Base-by-base conservation (phyloP, 2,888 invertebrate species). In the Diarsia rubi region DNA sequence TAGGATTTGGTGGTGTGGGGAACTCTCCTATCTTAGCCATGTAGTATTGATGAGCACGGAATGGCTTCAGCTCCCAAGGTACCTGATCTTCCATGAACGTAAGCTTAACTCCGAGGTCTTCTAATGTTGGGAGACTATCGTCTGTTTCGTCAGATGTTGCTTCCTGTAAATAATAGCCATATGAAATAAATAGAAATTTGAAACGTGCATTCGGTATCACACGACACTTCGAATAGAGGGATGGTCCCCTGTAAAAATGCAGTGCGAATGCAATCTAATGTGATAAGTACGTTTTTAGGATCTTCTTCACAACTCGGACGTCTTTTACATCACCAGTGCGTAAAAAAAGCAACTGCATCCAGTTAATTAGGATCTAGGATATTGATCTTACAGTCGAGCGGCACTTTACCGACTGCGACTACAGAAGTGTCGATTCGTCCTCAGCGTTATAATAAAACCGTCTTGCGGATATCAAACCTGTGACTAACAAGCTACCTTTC, bases 31-130 rank as follows among this genome's bases (percentile, higher is more conserved):
- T 88, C 88, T 98, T 97, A 72, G 97, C 98, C 84, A 98, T 97
- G 91, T 98, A 98, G 94, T 98, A 98, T 79, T 97, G 96, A 84
- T 97, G 97, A 37, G 97, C 97, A 65, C 97, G 97, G 94, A 93
- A 98, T 3, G 98, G 98, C 89, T 97, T 97, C 84, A 99, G 92
- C 91, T 98, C 98, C 98, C 98, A 99, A 1, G 98, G 97, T n/a
- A 97, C 97, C 92, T 98, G 98, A 81, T 98, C 97, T 93, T 99
- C 99, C 97, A 99, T 97, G 3, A 95, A 91, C 0, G 98, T 98
- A 72, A 98, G 97, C 52, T 94, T 95, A 3, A 99, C 97, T 24
- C 99, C 99, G 81, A 99, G 97, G 96, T 99, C 99, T 93, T 98
- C 98, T 71, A 99, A 94, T 0, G 98, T 98, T 4, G 98, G 98